phyloP scores from a whole-genome alignment of 2,797 vertebrate genomes.

The Pipistrellus pipistrellus region DNA sequence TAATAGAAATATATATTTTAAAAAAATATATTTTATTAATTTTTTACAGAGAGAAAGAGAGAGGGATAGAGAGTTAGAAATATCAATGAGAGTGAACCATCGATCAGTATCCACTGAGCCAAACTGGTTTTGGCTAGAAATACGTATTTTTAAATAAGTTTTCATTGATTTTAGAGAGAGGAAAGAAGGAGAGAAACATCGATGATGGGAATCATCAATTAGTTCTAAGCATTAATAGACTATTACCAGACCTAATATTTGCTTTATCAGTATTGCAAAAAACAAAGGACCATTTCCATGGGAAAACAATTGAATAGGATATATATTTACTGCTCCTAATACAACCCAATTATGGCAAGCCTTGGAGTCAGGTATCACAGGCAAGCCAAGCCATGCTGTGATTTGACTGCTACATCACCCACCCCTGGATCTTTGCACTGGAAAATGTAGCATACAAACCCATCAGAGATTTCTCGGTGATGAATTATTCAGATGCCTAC shows the following conservation, averaged over 20 bases:
- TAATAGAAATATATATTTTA: neutral
- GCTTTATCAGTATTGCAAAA: conserved; percentile 42
- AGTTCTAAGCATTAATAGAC: conserved; percentile 23
- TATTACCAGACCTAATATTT: neutral
- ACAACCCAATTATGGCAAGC: neutral
- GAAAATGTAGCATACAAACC: neutral
- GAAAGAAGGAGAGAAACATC: neutral
- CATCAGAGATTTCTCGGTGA: neutral
- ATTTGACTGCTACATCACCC: neutral
- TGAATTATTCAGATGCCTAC: neutral
- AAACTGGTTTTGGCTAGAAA: neutral
- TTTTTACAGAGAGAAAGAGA: neutral
- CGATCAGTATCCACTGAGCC: no score
- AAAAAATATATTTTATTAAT: conserved; percentile 24
- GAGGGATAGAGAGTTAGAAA: neutral
- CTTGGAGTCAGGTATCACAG: neutral
- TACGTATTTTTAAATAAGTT: neutral
- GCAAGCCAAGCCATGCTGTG: neutral
- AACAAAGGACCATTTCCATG: neutral
- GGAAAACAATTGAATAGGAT: neutral
- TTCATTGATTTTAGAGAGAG: conserved; percentile 62
- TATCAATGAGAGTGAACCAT: no score
- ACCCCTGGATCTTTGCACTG: neutral
- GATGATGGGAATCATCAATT: neutral
- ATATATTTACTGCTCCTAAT: neutral